These are phyloP conservation scores for Odontomachus brunneus DNA, from an alignment of 1,140 invertebrate species.

Conservation along the genomic window DNA sequence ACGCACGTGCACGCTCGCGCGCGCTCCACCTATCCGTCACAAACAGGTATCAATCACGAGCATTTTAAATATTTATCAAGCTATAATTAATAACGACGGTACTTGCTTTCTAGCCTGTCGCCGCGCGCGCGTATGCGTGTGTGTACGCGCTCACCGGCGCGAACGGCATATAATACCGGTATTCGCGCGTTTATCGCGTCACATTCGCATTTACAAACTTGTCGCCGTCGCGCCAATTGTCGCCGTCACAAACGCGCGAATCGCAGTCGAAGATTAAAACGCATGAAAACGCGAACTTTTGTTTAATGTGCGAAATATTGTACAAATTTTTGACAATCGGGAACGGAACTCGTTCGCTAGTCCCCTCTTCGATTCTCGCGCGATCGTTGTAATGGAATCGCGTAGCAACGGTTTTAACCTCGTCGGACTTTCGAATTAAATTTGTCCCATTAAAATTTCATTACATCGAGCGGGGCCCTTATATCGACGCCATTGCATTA, in stretches of 20 bases:
- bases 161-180: slow-evolving; percentile 2
- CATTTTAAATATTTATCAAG: slow-evolving; percentile 78
- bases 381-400: background rate
- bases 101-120: slow-evolving; percentile 67
- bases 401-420: background rate
- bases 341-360: background rate
- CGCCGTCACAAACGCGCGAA: slow-evolving; percentile 36
- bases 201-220: slow-evolving; percentile 43
- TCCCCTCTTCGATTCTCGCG: background rate
- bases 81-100: slow-evolving; percentile 77
- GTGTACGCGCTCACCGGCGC: no score
- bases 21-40: slow-evolving; percentile 64
- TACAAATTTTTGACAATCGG: background rate
- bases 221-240: slow-evolving; percentile 24
- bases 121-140: slow-evolving; percentile 2
- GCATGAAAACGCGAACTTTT: background rate
- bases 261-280: slow-evolving; percentile 28
- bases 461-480: background rate
- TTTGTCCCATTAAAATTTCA: slow-evolving; percentile 14
- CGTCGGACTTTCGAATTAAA: background rate
- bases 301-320: slow-evolving; percentile 49
- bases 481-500: slow-evolving; percentile 27
- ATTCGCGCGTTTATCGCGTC: background rate
- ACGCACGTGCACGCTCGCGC: slow-evolving; percentile 14
- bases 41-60: slow-evolving; percentile 77